Evolutionary conservation across 2,888 invertebrate species (phyloP).

Genomic region (Ellobium chinense): DNA sequence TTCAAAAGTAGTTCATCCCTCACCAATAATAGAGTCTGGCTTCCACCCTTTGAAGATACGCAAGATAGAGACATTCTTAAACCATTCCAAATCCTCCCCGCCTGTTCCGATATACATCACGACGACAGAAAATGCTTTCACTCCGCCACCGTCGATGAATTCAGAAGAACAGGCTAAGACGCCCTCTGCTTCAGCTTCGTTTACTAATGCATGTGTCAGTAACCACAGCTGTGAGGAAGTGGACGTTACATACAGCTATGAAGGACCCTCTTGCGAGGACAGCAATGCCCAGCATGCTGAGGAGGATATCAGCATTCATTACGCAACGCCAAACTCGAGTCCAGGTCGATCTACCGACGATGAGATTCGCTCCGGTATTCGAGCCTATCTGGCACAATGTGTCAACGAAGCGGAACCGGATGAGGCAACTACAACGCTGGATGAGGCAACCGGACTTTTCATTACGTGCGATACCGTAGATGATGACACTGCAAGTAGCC

Average conservation of each 20-base stretch:
- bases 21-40: background rate
- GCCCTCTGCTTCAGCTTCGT: background rate
- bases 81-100: background rate
- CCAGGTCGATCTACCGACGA: background rate
- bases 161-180: background rate
- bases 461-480: too few species aligned
- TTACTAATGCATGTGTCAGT: background rate
- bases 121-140: background rate
- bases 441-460: conserved; percentile 15
- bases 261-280: background rate
- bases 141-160: background rate
- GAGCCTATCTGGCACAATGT: background rate
- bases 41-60: conserved; percentile 13
- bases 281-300: background rate
- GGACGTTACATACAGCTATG: background rate
- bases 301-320: background rate
- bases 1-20: background rate
- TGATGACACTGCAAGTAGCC: too few species aligned
- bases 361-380: background rate
- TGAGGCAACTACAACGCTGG: background rate
- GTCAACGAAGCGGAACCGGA: background rate
- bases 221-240: background rate
- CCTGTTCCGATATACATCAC: background rate
- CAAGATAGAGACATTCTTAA: background rate
- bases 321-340: background rate